These are phyloP conservation scores for Mungos mungo DNA, from an alignment of 2,113 vertebrate genomes.

Conservation along the genomic window DNA sequence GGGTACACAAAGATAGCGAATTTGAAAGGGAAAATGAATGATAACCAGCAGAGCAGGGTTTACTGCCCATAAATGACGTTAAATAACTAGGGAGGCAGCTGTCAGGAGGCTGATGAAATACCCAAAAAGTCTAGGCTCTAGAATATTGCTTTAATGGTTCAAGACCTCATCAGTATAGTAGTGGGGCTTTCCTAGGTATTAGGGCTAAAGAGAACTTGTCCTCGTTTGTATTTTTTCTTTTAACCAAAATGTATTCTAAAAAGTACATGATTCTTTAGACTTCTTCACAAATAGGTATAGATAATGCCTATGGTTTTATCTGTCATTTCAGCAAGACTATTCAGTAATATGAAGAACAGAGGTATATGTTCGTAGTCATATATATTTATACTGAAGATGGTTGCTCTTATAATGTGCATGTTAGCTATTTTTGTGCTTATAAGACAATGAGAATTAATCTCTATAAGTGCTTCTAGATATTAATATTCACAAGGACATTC, in stretches of 20 bases:
- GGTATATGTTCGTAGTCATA: not conserved
- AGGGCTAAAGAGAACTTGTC: not conserved
- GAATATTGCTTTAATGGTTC: not conserved
- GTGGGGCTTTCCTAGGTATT: not conserved
- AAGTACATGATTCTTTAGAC: not conserved
- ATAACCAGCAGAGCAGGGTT: not conserved
- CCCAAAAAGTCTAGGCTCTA: not conserved
- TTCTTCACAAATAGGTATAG: not conserved
- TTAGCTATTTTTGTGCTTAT: not conserved
- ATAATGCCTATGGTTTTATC: not conserved
- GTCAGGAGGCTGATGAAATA: not conserved
- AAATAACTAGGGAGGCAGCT: not conserved
- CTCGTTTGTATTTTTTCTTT: not conserved
- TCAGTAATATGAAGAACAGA: not conserved
- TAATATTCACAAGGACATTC: not conserved
- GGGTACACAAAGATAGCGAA: not conserved
- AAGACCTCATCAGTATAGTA: not conserved
- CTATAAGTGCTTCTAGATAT: not conserved
- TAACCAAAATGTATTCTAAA: not conserved
- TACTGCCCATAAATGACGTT: not conserved
- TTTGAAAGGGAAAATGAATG: not conserved
- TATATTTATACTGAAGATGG: not conserved
- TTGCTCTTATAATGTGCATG: not conserved
- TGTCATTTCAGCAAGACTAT: not conserved
- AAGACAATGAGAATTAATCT: not conserved